phyloP scores from a whole-genome alignment of 2,797 vertebrate species.

The Enteromius argenteus region DNA sequence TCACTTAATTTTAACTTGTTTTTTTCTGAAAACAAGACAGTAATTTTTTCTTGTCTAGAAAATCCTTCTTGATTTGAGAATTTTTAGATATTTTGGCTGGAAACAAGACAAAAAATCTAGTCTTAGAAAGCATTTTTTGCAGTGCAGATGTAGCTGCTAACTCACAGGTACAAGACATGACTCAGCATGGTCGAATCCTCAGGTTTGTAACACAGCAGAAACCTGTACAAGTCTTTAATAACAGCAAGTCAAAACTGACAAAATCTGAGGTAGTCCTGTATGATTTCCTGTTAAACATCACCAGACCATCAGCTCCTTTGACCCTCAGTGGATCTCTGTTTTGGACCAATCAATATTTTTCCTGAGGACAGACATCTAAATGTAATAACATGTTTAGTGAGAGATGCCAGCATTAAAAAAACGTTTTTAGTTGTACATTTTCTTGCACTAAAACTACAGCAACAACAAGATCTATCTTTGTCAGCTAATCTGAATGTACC shows the following conservation, averaged over 20 bases:
- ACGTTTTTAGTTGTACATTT: neutral
- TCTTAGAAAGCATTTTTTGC: no score
- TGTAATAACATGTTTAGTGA: neutral
- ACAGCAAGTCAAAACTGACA: neutral
- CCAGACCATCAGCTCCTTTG: neutral
- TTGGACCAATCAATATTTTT: neutral
- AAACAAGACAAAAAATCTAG: no score
- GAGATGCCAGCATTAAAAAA: neutral
- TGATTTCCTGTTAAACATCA: neutral
- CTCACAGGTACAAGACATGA: constrained; percentile 33
- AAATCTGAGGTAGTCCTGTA: neutral
- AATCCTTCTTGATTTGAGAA: no score
- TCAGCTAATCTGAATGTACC: constrained; percentile 25
- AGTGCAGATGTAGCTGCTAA: neutral
- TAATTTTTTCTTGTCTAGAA: no score
- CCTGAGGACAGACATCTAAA: neutral
- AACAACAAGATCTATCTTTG: neutral
- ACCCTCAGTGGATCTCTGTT: neutral
- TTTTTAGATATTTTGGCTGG: no score
- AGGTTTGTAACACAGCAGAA: constrained; percentile 1
- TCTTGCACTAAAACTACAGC: neutral
- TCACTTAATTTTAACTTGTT: no score
- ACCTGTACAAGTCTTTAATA: neutral
- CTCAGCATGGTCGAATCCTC: constrained; percentile 22
- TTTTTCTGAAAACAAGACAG: no score